A percentile compares a stretch with the other conserved stretches of the same genome.
phyloP scores from a whole-genome alignment of 1,140 invertebrate genomes.

The Cotesia chilonis region DNA sequence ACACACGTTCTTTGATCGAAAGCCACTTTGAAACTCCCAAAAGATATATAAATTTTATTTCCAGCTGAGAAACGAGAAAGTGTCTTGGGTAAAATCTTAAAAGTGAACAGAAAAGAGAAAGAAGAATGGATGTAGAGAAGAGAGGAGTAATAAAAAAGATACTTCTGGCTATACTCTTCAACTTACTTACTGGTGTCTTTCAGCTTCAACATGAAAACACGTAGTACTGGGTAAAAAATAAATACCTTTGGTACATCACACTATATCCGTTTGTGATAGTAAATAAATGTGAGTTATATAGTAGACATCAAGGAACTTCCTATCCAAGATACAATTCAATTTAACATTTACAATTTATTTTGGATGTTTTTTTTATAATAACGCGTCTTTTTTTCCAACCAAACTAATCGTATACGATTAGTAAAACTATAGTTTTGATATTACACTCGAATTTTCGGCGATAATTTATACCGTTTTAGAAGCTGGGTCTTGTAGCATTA shows the following conservation, averaged over 20 bases:
- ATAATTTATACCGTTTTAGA: too few relatives aligned
- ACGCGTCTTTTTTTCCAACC: too few relatives aligned
- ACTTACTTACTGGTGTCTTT: neutral
- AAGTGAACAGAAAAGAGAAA: neutral
- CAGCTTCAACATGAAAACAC: conserved; percentile 1
- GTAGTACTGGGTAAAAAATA: neutral
- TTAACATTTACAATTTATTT: too few relatives aligned
- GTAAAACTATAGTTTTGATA: too few relatives aligned
- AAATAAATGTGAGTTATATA: neutral
- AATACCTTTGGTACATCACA: neutral
- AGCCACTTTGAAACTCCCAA: conserved; percentile 8
- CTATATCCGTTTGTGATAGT: too few relatives aligned
- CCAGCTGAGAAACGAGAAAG: conserved; percentile 1
- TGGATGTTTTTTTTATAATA: too few relatives aligned
- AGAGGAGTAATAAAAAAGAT: neutral
- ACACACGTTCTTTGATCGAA: conserved; percentile 26
- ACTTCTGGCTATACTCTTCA: neutral
- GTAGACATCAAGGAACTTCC: neutral
- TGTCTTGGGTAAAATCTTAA: neutral
- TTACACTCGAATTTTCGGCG: too few relatives aligned
- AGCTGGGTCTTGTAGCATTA: too few relatives aligned
- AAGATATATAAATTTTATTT: conserved; percentile 32
- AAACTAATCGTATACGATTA: neutral
- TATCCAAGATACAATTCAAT: too few relatives aligned
- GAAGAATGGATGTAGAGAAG: neutral